Conservation (phyloP, 2,797 vertebrate genomes). For the Rhodeus uyekii region DNA sequence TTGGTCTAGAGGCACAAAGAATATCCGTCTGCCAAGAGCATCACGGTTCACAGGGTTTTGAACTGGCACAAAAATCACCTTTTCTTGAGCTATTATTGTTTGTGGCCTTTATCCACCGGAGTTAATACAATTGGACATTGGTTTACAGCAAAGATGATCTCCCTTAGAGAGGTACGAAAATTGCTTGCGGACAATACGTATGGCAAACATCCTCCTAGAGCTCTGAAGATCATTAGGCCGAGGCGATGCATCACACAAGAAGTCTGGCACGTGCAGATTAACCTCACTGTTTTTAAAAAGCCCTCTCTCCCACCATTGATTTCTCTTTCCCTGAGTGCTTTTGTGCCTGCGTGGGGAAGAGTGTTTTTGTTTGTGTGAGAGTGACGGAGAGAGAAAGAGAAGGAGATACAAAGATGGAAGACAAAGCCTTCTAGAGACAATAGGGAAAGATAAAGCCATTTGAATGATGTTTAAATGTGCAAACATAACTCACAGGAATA, state of each 20-base stretch:
- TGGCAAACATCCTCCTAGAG: conserved; percentile 46
- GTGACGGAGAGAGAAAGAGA: not conserved
- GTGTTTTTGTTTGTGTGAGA: conserved; percentile 31
- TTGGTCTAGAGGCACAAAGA: conserved; percentile 27
- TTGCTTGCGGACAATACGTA: conserved; percentile 55
- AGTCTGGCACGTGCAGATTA: conserved; percentile 49
- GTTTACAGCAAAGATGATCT: conserved; percentile 51
- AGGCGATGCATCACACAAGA: conserved; percentile 46
- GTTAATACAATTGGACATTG: conserved; percentile 48
- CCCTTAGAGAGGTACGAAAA: conserved; percentile 41
- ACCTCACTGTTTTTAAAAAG: conserved; percentile 51
- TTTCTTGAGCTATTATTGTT: conserved; percentile 48
- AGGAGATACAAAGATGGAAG: not conserved
- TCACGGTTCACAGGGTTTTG: conserved; percentile 29
- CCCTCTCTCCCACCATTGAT: conserved; percentile 43
- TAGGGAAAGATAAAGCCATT: not conserved
- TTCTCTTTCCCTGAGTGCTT: conserved; percentile 38
- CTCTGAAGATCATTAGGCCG: conserved; percentile 57
- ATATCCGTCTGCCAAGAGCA: not conserved
- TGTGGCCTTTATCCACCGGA: conserved; percentile 49
- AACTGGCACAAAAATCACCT: conserved; percentile 31
- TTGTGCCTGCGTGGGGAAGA: conserved; percentile 13
- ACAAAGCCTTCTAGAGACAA: not conserved
- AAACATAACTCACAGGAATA: not conserved
- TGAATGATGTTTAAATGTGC: not conserved